These are phyloP conservation scores for Heterocephalus glaber DNA, from an alignment of 2,113 vertebrate species.

Conservation along the genomic window DNA sequence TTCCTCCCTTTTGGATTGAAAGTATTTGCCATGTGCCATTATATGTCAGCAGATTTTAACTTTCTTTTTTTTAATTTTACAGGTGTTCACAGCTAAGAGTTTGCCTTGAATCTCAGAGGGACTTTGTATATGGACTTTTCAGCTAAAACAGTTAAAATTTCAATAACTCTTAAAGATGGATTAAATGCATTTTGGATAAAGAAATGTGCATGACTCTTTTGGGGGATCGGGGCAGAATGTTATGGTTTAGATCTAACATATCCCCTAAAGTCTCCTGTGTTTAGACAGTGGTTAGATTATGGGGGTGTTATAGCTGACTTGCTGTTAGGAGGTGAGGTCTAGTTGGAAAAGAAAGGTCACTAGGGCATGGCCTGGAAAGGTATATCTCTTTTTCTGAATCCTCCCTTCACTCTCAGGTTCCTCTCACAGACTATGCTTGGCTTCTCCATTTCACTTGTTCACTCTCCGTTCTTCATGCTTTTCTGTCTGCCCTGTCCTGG, in stretches of 20 bases:
- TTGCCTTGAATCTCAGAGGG: not conserved
- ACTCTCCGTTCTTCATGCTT: not conserved
- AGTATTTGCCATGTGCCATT: not conserved
- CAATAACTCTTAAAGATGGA: not conserved
- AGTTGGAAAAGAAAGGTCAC: not conserved
- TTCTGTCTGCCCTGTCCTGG: not conserved
- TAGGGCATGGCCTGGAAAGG: not conserved
- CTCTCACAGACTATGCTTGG: not conserved
- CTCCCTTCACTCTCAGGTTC: not conserved
- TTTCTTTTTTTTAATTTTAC: not conserved
- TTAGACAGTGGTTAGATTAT: not conserved
- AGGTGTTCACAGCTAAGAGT: not conserved
- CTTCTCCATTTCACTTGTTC: not conserved
- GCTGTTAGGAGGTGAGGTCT: not conserved
- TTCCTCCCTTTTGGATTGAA: not conserved
- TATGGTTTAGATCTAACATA: not conserved
- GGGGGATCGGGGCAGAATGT: not conserved
- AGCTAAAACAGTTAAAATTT: not conserved
- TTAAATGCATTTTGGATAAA: not conserved
- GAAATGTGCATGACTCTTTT: not conserved
- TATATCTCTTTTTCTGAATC: not conserved
- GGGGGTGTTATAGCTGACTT: not conserved
- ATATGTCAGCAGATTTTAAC: not conserved
- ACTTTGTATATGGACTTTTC: not conserved
- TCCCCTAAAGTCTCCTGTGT: not conserved